Conservation (phyloP, 2,888 invertebrate genomes). For the Caenorhabditis drosophilae region DNA sequence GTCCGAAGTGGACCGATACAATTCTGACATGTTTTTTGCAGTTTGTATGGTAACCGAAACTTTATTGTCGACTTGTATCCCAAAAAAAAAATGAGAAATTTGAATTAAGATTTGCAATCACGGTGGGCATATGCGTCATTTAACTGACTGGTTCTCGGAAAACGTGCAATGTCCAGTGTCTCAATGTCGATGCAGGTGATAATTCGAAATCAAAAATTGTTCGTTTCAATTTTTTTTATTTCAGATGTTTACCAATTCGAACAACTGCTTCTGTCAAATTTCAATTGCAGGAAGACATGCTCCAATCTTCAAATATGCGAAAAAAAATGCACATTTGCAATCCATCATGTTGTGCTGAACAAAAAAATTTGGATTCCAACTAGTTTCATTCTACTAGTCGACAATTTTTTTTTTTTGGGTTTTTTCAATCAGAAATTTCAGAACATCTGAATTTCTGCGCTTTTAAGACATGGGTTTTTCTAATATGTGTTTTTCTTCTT, state of each 20-base stretch:
- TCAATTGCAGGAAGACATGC: conserved; percentile 11
- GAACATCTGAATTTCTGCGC: too few species aligned
- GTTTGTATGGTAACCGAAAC: conserved; percentile 7
- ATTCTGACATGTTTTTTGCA: conserved; percentile 14
- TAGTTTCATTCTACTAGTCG: too few species aligned
- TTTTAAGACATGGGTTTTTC: too few species aligned
- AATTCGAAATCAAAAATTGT: too few species aligned
- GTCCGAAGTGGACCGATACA: conserved; percentile 14
- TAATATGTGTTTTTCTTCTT: too few species aligned
- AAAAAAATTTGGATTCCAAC: too few species aligned
- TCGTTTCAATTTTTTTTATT: too few species aligned
- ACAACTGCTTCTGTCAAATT: too few species aligned
- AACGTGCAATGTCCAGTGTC: conserved; percentile 26
- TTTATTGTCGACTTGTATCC: background rate
- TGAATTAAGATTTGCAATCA: conserved; percentile 24
- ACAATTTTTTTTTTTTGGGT: too few species aligned
- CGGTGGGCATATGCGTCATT: conserved; percentile 27
- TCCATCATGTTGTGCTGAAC: conserved; percentile 24
- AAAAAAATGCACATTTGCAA: conserved; percentile 31
- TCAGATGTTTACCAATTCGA: background rate
- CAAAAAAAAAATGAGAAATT: background rate
- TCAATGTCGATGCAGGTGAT: too few species aligned
- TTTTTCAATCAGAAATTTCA: too few species aligned
- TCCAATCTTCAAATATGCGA: conserved; percentile 32
- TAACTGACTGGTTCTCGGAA: conserved; percentile 20